Percentiles rank a stretch among this genome's conserved stretches.
phyloP scores from a whole-genome alignment of 1,140 invertebrate species.

The Drosophila micromelanica region DNA sequence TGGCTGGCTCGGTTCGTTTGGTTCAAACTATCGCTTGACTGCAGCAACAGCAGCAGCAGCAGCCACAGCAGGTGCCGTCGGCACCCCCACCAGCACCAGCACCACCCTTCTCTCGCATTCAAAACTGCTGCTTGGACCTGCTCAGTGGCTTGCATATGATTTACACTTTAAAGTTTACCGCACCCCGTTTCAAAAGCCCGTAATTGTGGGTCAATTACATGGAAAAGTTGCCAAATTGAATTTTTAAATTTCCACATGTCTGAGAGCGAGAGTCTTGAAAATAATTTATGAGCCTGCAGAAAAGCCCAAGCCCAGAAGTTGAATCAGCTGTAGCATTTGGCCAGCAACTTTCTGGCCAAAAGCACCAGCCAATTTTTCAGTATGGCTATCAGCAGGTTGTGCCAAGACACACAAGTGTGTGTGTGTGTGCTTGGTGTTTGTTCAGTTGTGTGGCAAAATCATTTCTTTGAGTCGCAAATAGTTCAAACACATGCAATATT shows the following conservation, averaged over 20 bases:
- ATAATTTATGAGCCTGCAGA: conserved; percentile 71
- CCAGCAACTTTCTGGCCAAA: conserved; percentile 8
- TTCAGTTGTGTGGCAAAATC: conserved; percentile 5
- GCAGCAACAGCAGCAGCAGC: conserved; percentile 45
- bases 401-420: background rate
- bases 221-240: conserved; percentile 82
- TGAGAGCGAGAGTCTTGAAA: conserved; percentile 51
- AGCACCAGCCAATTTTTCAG: conserved; percentile 3
- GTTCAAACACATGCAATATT: background rate
- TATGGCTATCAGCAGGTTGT: background rate
- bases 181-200: conserved; percentile 38
- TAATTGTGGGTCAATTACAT: conserved; percentile 82
- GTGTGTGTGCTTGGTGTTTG: conserved; percentile 1
- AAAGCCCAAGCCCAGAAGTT: conserved; percentile 5
- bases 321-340: conserved; percentile 38
- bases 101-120: background rate
- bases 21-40: conserved; percentile 78
- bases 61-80: conserved; percentile 6
- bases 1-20: conserved; percentile 80
- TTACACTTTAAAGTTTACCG: conserved; percentile 73
- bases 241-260: conserved; percentile 71
- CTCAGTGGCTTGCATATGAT: conserved; percentile 77
- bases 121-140: conserved; percentile 20
- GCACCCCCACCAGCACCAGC: conserved; percentile 3
- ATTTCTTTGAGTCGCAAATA: conserved; percentile 8